These are phyloP conservation scores for Microctenopoma steveboyesi DNA, from an alignment of 2,797 vertebrate genomes.

Conservation along the genomic window DNA sequence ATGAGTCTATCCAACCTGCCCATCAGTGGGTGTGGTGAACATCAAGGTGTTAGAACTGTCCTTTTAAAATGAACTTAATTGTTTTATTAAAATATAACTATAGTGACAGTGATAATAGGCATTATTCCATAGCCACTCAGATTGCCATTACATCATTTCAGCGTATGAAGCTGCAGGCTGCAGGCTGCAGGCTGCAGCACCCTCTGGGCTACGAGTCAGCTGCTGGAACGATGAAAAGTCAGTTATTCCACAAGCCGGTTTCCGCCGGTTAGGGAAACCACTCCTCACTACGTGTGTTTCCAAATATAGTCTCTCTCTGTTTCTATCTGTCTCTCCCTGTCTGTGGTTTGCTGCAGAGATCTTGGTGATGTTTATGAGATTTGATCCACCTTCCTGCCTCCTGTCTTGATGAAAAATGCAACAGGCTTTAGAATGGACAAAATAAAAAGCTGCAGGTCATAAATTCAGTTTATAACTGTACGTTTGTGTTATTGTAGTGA, in stretches of 20 bases:
- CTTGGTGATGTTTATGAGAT: constrained; percentile 27
- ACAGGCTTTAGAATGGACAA: background rate
- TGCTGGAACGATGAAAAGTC: constrained; percentile 54
- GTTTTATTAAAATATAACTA: background rate
- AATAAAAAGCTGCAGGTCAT: background rate
- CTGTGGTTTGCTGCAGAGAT: background rate
- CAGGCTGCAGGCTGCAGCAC: background rate
- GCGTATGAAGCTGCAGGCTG: background rate
- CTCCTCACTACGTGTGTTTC: constrained; percentile 49
- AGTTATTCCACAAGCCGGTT: constrained; percentile 70
- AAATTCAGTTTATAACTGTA: background rate
- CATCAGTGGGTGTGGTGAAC: constrained; percentile 56
- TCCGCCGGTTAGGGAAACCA: constrained; percentile 69
- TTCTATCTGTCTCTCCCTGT: constrained; percentile 21
- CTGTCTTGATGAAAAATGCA: background rate
- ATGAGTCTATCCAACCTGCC: constrained; percentile 52
- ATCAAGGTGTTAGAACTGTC: background rate
- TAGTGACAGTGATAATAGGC: no score
- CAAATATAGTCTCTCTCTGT: constrained; percentile 61
- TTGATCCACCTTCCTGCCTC: constrained; percentile 20
- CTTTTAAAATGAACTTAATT: background rate
- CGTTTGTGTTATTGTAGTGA: background rate
- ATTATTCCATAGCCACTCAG: background rate
- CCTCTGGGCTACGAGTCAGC: constrained; percentile 13
- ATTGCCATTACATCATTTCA: background rate